phyloP scores from a whole-genome alignment of 2,888 invertebrate genomes.

The Scaeva pyrastri region DNA sequence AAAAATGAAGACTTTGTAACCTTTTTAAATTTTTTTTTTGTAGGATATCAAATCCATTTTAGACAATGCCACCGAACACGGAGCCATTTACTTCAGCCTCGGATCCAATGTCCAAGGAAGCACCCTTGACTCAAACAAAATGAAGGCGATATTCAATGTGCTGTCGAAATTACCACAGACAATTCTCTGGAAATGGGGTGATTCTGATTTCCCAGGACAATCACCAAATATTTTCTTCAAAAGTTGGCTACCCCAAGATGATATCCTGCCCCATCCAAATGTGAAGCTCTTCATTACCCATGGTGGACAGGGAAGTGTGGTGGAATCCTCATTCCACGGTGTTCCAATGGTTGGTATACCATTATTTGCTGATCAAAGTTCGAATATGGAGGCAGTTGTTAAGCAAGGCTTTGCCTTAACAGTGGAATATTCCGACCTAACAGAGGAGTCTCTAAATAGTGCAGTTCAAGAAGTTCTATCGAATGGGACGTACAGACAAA shows the following conservation, averaged over 20 bases:
- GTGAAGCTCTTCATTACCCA: slow-evolving; percentile 83
- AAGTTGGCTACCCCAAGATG: slow-evolving; percentile 86
- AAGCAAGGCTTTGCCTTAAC: slow-evolving; percentile 84
- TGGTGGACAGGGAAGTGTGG: slow-evolving; percentile 88
- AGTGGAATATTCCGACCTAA: slow-evolving; percentile 73
- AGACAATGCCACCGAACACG: slow-evolving; percentile 80
- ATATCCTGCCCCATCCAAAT: slow-evolving; percentile 89
- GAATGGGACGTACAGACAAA: slow-evolving; percentile 77
- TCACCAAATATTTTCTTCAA: slow-evolving; percentile 80
- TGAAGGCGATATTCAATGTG: slow-evolving; percentile 85
- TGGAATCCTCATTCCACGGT: slow-evolving; percentile 90
- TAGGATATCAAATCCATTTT: slow-evolving; percentile 79
- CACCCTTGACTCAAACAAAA: slow-evolving; percentile 81
- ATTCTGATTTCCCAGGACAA: slow-evolving; percentile 82
- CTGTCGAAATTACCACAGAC: slow-evolving; percentile 86
- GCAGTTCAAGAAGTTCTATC: slow-evolving; percentile 77
- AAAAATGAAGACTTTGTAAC: background rate
- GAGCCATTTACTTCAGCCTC: slow-evolving; percentile 82
- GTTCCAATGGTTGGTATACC: slow-evolving; percentile 90
- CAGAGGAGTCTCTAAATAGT: slow-evolving; percentile 64
- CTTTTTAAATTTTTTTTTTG: background rate
- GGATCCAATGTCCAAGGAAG: slow-evolving; percentile 80
- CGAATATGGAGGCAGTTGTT: slow-evolving; percentile 90
- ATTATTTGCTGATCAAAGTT: slow-evolving; percentile 91
- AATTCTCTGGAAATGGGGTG: slow-evolving; percentile 88